Base-by-base conservation (phyloP, 2,113 vertebrate species). In the Bubo blakistoni region DNA sequence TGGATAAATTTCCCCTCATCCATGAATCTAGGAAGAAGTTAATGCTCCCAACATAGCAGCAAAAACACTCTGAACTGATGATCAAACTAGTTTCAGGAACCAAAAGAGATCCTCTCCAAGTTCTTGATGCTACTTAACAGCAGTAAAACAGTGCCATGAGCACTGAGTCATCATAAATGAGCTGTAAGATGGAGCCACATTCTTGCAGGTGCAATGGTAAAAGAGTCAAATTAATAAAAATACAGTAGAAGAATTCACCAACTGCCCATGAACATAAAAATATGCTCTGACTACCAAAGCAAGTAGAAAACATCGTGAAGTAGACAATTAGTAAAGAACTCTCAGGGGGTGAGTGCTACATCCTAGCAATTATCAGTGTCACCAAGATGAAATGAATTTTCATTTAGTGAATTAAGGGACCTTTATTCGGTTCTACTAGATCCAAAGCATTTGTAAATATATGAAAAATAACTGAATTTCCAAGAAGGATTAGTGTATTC, bases 281-380 rank as follows among this genome's bases (percentile, higher is more conserved):
- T 34, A 62, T 29, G 47, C 27, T 72, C 44, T 44, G 36, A 82
- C 34, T 69, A 79, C 3, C 36, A 82, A 77, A 86, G n/a, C 7
- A 83, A 83, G 38, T 4, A 80, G 42, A 54, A 92, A 93, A 62
- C 4, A 55, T 2, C 10, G 66, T 9, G 5, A 63, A 61, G 24
- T 4, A 61, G 44, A 34, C 24, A 58, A 71, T 54, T 32, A 47
- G 17, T 42, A 54, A 69, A 59, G 36, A 72, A 67, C 14, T 44
- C 55, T 21, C 1, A 0, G 9, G 6, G 9, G 8, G 9, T 3
- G 3, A 74, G 30, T 0, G 2, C 27, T 30, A 57, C 8, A 51
- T 49, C 36, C 51, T 38, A 81, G 57, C 27, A 54, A 54, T 11
- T 49, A 16, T 36, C 52, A 76, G 1, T 36, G 30, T 44, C 63